Conservation (phyloP, 2,113 vertebrate species). For the Anguilla japonica region DNA sequence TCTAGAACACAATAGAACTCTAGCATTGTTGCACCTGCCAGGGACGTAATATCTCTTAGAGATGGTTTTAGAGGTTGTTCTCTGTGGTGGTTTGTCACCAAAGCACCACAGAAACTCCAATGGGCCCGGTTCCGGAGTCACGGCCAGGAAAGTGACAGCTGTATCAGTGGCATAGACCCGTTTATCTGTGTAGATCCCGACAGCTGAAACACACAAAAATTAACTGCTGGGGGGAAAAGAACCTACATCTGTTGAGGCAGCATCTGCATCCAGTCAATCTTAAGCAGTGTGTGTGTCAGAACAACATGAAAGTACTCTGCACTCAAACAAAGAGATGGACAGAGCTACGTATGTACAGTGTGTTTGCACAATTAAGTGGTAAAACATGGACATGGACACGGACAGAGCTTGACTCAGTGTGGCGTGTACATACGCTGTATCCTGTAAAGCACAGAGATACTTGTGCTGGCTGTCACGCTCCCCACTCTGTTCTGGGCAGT, state of each 20-base stretch:
- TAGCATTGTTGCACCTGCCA: constrained; percentile 54
- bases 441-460: constrained; percentile 32
- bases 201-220: constrained; percentile 38
- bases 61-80: constrained; percentile 58
- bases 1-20: too few relatives aligned
- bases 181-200: constrained; percentile 66
- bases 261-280: not conserved
- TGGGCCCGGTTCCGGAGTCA: constrained; percentile 46
- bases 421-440: constrained; percentile 41
- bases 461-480: constrained; percentile 13
- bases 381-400: not conserved
- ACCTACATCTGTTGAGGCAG: not conserved
- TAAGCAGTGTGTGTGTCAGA: too few relatives aligned
- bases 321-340: not conserved
- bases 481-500: constrained; percentile 13
- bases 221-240: not conserved
- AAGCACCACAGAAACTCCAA: constrained; percentile 75
- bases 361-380: not conserved
- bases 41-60: constrained; percentile 62
- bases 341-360: not conserved
- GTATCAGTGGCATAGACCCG: constrained; percentile 65
- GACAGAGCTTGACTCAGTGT: not conserved
- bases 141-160: constrained; percentile 64
- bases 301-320: not conserved
- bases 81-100: constrained; percentile 61